A percentile compares a stretch with the other conserved stretches of the same genome.
Evolutionary conservation across 2,113 vertebrate genomes (phyloP).

Genomic region (Macquaria australasica): DNA sequence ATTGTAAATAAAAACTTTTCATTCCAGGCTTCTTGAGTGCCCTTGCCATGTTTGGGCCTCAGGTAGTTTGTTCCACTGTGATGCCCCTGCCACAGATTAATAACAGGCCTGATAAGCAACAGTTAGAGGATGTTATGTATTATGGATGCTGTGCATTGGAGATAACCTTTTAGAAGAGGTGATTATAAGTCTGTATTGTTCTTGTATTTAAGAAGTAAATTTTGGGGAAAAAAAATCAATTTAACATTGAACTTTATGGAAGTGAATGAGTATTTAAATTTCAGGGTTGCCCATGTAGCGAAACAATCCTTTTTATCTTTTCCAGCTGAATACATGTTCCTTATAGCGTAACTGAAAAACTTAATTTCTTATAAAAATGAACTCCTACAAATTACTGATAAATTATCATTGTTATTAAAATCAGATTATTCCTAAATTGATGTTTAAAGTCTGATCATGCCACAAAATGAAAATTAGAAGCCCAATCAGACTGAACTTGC

Average conservation of each 20-base stretch:
- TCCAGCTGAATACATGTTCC: not conserved
- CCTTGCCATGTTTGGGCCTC: not conserved
- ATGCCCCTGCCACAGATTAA: not conserved
- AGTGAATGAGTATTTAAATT: not conserved
- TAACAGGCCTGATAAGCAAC: not conserved
- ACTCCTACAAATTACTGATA: slow-evolving; percentile 1
- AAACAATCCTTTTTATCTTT: not conserved
- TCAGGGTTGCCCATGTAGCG: not conserved
- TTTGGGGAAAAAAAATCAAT: not conserved
- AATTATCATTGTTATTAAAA: slow-evolving; percentile 90
- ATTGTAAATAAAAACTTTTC: not conserved
- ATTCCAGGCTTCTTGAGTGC: not conserved
- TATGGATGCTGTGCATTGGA: slow-evolving; percentile 7
- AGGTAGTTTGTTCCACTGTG: not conserved
- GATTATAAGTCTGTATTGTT: not conserved
- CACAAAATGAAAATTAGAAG: slow-evolving; percentile 91
- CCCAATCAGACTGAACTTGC: slow-evolving; percentile 90
- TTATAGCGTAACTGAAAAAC: not conserved
- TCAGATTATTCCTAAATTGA: slow-evolving; percentile 90
- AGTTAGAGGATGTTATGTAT: not conserved
- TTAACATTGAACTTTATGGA: not conserved
- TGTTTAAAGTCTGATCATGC: slow-evolving; percentile 92
- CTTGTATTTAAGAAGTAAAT: not conserved
- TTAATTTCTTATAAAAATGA: slow-evolving; percentile 13
- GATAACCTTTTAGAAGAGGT: slow-evolving; percentile 15